Base-by-base conservation (phyloP, 2,888 invertebrate species). In the Subacronicta megacephala region DNA sequence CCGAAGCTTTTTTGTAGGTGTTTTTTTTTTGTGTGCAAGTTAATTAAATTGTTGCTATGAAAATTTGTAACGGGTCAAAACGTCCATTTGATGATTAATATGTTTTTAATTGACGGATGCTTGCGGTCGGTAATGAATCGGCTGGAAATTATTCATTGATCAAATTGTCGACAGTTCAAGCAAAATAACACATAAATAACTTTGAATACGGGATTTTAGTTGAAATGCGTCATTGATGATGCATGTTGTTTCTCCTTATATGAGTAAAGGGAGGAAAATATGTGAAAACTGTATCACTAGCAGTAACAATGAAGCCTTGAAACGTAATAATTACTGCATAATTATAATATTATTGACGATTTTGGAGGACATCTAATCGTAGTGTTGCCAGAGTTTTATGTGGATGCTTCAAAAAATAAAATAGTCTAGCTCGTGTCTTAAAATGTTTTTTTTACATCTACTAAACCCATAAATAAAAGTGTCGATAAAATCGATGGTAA, bases 161-260 rank as follows among this genome's bases (percentile, higher is more conserved):
- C 29, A 35, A 43, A 36, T 33, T n/a, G 26, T 17, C 2, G 7
- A 12, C 31, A 37, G 46, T 31, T n/a, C 4, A 26, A 67, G 33
- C 17, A 16, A 5, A 37, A 40, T 40, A 20, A 20, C n/a, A 64
- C 15, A 40, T 35, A 20, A 10, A 33, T 26, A 26, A 16, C 16
- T 7, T 4, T 23, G 35, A 43, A 35, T 17, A 35, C 35, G 6
- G 33, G 40, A 41, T 41, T 41, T 43, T 12, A 26, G 20, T 7
- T 18, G 29, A 17, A 51, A 51, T 47, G 43, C 18, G 47, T 70
- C 57, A 70, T 41, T 37, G 43, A 51, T 69, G 56, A 69, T 37
- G 20, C 42, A 44, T 15, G 6, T n/a, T 33, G 17, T 54, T 55
- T 51, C 31, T 51, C 56, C 40, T 31, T 7, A 10, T 20, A 47